phyloP scores from a whole-genome alignment of 2,797 vertebrate genomes.

The Salmo trutta region DNA sequence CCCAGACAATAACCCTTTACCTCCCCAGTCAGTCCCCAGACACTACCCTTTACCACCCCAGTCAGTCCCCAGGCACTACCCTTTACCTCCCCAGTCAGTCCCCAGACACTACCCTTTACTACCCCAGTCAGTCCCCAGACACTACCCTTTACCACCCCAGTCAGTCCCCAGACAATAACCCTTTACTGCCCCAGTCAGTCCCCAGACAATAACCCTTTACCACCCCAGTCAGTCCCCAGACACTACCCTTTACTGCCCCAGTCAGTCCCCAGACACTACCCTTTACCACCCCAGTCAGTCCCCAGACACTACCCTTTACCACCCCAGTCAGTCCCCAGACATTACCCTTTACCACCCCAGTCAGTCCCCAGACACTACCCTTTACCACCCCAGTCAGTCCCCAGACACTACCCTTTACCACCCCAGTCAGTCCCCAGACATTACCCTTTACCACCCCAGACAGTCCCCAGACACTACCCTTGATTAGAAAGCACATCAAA shows the following conservation, averaged over 20 bases:
- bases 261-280: slow-evolving; percentile 22
- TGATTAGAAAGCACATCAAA: neutral
- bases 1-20: slow-evolving; percentile 48
- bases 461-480: too few relatives aligned
- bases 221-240: slow-evolving; percentile 33
- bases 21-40: slow-evolving; percentile 20
- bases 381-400: slow-evolving; percentile 20
- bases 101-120: neutral
- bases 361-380: neutral
- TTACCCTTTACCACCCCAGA: too few relatives aligned
- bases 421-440: too few relatives aligned
- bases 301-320: too few relatives aligned
- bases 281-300: slow-evolving; percentile 19
- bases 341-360: slow-evolving; percentile 37
- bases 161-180: neutral
- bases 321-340: slow-evolving; percentile 35
- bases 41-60: neutral
- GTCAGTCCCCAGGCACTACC: too few relatives aligned
- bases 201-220: slow-evolving; percentile 4
- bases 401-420: slow-evolving; percentile 17
- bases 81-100: too few relatives aligned
- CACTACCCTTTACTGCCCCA: slow-evolving; percentile 17
- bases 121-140: slow-evolving; percentile 23
- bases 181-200: neutral
- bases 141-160: neutral